A percentile compares a stretch with the other conserved stretches of the same genome.
These are phyloP conservation scores for Conops quadrifasciatus DNA, from an alignment of 2,888 invertebrate species.

Conservation along the genomic window DNA sequence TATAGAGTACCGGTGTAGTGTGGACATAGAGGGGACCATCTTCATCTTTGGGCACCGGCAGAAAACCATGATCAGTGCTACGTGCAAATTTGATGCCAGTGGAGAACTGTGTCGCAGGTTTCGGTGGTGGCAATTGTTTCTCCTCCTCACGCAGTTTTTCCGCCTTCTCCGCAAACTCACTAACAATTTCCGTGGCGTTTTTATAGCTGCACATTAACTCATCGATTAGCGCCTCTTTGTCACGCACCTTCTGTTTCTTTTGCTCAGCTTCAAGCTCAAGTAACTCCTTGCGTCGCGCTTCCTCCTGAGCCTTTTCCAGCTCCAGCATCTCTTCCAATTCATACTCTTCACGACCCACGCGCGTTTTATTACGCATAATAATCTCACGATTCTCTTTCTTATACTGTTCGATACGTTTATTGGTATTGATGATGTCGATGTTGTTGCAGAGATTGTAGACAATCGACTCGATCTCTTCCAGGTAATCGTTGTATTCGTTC, in stretches of 20 bases:
- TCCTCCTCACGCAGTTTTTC: constrained; percentile 74
- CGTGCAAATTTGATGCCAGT: constrained; percentile 84
- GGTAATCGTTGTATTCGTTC: constrained; percentile 92
- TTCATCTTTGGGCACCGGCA: constrained; percentile 76
- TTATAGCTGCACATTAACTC: constrained; percentile 93
- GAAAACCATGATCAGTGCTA: constrained; percentile 70
- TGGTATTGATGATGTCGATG: constrained; percentile 87
- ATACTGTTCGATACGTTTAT: constrained; percentile 89
- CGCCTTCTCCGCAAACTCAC: constrained; percentile 77
- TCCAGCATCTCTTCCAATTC: constrained; percentile 87
- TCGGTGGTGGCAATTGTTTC: constrained; percentile 60
- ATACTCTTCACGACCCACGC: constrained; percentile 80
- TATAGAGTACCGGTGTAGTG: constrained; percentile 68
- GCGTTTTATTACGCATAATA: constrained; percentile 82
- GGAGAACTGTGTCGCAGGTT: constrained; percentile 77
- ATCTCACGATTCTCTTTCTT: constrained; percentile 88
- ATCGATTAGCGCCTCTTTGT: constrained; percentile 92
- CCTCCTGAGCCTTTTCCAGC: constrained; percentile 80
- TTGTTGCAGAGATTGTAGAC: constrained; percentile 91
- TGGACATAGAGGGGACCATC: constrained; percentile 82
- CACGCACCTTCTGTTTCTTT: constrained; percentile 83
- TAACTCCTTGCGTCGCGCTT: constrained; percentile 76
- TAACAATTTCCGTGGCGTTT: constrained; percentile 87
- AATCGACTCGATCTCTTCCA: constrained; percentile 93
- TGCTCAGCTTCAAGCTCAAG: constrained; percentile 72